Conservation (phyloP, 2,113 vertebrate genomes). For the Myrmecobius fasciatus region DNA sequence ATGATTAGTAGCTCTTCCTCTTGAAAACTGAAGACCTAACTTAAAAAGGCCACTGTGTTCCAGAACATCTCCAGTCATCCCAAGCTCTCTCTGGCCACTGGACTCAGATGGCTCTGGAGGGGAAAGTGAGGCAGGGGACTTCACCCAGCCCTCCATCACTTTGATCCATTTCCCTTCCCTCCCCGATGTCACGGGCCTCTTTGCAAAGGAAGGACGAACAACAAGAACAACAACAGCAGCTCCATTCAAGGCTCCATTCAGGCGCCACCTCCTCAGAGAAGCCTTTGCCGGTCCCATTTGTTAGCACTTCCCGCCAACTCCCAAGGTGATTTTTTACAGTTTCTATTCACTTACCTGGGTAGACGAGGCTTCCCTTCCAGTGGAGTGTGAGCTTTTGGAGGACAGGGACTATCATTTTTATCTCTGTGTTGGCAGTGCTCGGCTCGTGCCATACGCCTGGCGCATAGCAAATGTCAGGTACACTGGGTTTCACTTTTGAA, state of each 20-base stretch:
- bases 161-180: no score
- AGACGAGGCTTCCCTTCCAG: background rate
- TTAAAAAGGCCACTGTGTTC: no score
- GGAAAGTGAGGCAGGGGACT: no score
- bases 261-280: background rate
- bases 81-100: no score
- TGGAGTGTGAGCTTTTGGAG: slow-evolving; percentile 1
- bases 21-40: background rate
- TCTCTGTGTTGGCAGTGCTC: slow-evolving; percentile 4
- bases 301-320: background rate
- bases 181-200: no score
- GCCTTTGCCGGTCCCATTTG: background rate
- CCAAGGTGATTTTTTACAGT: background rate
- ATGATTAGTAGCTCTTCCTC: background rate
- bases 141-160: no score
- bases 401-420: slow-evolving; percentile 30
- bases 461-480: slow-evolving; percentile 22
- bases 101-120: no score
- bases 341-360: background rate
- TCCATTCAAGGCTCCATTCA: background rate
- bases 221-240: background rate
- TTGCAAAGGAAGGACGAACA: no score
- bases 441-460: background rate
- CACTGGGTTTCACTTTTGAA: background rate
- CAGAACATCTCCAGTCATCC: no score